Conservation (phyloP, 2,113 vertebrate species). For the Emydura subglobosa region DNA sequence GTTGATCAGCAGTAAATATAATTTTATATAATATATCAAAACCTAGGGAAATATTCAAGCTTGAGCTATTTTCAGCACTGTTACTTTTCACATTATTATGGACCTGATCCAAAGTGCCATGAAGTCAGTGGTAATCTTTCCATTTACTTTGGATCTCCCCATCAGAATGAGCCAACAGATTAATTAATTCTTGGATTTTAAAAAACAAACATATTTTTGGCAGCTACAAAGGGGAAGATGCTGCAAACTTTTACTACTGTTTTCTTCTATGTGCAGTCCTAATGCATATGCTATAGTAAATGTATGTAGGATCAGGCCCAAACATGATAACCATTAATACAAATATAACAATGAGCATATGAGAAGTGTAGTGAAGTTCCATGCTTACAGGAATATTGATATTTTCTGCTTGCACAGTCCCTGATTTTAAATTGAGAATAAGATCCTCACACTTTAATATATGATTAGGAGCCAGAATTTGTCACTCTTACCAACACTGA, state of each 20-base stretch:
- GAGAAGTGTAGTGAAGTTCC: neutral
- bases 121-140: neutral
- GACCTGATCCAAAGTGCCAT: neutral
- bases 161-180: neutral
- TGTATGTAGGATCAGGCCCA: neutral
- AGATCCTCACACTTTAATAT: neutral
- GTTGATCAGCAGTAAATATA: constrained; percentile 68
- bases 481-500: neutral
- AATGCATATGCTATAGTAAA: neutral
- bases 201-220: neutral
- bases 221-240: neutral
- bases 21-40: constrained; percentile 46
- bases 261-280: neutral
- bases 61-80: neutral
- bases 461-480: neutral
- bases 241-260: neutral
- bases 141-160: neutral
- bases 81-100: constrained; percentile 5
- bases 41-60: constrained; percentile 46
- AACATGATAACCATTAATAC: neutral
- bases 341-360: neutral
- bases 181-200: neutral
- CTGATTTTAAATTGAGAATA: neutral
- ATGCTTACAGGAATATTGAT: neutral
- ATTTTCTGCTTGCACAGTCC: neutral